Conservation (phyloP, 2,888 invertebrate species). For the Charanyca ferruginea region DNA sequence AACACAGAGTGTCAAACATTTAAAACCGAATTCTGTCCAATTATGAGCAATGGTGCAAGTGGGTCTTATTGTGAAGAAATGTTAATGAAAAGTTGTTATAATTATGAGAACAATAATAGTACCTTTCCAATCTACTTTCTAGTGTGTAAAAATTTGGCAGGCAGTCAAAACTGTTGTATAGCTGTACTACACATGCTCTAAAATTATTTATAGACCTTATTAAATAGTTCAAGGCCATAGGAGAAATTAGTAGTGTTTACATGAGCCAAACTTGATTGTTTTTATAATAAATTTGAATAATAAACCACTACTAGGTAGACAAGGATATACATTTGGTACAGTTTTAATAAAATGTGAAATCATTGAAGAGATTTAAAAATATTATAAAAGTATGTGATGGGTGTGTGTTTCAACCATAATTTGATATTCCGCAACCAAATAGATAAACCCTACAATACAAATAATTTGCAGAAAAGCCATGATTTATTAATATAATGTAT, state of each 20-base stretch:
- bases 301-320: not conserved
- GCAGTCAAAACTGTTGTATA: constrained; percentile 65
- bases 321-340: not conserved
- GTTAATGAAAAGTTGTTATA: not conserved
- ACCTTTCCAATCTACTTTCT: constrained; percentile 39
- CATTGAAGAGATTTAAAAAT: not conserved
- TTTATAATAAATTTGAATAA: not conserved
- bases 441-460: not conserved
- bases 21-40: too few species aligned
- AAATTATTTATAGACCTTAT: constrained; percentile 63
- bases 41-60: not conserved
- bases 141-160: constrained; percentile 66
- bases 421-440: not conserved
- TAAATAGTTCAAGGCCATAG: constrained; percentile 70
- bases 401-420: not conserved
- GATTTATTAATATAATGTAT: not conserved
- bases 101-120: not conserved
- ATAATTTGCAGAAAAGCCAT: not conserved
- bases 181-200: constrained; percentile 45
- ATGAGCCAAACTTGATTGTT: constrained; percentile 36
- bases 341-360: not conserved
- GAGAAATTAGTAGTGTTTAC: constrained; percentile 59
- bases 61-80: not conserved
- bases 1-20: not conserved
- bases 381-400: not conserved